phyloP scores from a whole-genome alignment of 2,888 invertebrate genomes.

The Caenorhabditis doughertyi region DNA sequence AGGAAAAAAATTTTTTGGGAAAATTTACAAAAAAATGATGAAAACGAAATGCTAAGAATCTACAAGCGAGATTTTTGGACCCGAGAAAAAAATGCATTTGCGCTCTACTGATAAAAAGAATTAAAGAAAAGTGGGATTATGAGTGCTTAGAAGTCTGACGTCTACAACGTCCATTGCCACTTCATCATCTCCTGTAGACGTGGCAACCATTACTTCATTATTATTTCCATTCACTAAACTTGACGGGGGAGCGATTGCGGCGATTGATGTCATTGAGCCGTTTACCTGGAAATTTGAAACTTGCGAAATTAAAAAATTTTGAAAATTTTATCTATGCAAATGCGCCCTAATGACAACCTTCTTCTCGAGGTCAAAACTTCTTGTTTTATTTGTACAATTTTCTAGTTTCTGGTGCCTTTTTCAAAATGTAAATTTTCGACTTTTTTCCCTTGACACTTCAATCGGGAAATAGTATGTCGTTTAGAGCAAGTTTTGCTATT shows the following conservation, averaged over 20 bases:
- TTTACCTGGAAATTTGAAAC: constrained; percentile 38
- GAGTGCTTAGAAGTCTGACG: constrained; percentile 49
- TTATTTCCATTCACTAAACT: constrained; percentile 18
- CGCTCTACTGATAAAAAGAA: constrained; percentile 21
- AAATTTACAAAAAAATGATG: no score
- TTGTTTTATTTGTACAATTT: no score
- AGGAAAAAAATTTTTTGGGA: no score
- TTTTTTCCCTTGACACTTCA: no score
- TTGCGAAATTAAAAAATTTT: neutral
- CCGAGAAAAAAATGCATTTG: neutral
- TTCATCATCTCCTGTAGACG: constrained; percentile 35
- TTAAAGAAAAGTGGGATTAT: constrained; percentile 62
- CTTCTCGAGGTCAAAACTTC: no score
- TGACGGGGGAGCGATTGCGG: constrained; percentile 24
- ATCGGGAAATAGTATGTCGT: no score
- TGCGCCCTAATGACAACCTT: no score
- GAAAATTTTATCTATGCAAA: neutral
- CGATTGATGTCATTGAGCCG: constrained; percentile 53
- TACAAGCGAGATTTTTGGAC: no score
- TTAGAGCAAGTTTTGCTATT: no score
- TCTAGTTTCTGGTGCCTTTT: no score
- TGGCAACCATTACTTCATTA: constrained; percentile 33
- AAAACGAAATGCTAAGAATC: no score
- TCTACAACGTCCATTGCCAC: constrained; percentile 50
- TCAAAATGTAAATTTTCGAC: no score